phyloP scores from a whole-genome alignment of 2,888 invertebrate species.

The Dryobotodes eremita region DNA sequence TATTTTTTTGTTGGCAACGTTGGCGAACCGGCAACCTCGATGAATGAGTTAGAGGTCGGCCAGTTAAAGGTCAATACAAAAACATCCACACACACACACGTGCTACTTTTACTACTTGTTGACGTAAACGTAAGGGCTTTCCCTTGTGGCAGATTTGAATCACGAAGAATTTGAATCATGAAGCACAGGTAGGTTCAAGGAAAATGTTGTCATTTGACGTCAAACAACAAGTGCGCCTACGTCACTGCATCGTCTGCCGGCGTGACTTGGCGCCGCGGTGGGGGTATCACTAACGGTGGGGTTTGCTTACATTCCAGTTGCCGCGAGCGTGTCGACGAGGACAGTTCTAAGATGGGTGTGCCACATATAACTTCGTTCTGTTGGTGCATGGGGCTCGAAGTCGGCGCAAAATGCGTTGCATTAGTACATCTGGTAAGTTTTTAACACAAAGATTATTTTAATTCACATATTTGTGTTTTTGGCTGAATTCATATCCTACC shows the following conservation, averaged over 20 bases:
- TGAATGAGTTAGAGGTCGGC: conserved; percentile 3
- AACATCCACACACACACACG: conserved; percentile 22
- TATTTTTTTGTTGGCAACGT: background rate
- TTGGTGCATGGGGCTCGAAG: conserved; percentile 85
- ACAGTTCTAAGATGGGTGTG: conserved; percentile 76
- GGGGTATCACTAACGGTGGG: conserved; percentile 23
- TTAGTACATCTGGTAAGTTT: conserved; percentile 80
- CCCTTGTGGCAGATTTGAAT: conserved; percentile 19
- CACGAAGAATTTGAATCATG: too few relatives aligned
- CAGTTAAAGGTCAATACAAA: conserved; percentile 13
- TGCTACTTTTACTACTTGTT: background rate
- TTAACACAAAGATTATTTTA: conserved; percentile 5
- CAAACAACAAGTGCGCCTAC: conserved; percentile 29
- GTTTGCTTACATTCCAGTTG: conserved; percentile 65
- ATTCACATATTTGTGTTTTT: conserved; percentile 1
- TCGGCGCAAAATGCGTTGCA: conserved; percentile 80
- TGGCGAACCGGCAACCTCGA: background rate
- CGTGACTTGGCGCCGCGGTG: background rate
- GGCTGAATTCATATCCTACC: background rate
- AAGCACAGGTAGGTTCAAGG: conserved; percentile 9
- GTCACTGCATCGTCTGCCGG: conserved; percentile 39
- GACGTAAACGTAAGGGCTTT: conserved; percentile 55
- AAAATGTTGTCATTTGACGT: conserved; percentile 50
- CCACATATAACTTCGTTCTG: conserved; percentile 85
- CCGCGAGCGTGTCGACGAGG: conserved; percentile 65